Conservation (phyloP, 2,113 vertebrate species). For the Andinoacara biseriatus region DNA sequence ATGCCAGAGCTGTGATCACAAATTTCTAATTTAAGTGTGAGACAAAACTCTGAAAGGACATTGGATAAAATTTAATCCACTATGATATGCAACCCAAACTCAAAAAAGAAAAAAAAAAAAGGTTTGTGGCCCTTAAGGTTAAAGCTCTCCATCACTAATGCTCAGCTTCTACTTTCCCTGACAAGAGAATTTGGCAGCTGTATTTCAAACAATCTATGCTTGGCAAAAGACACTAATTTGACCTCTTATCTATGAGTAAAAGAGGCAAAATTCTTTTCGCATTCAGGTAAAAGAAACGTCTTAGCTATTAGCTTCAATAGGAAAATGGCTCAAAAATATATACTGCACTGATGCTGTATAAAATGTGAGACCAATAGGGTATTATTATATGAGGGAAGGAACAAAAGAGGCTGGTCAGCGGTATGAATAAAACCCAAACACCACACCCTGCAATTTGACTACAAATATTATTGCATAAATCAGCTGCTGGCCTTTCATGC, state of each 20-base stretch:
- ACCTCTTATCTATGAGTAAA: conserved; percentile 53
- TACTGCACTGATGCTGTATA: background rate
- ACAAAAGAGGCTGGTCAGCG: conserved; percentile 18
- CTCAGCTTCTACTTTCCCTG: conserved; percentile 50
- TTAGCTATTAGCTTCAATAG: conserved; percentile 7
- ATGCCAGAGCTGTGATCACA: conserved; percentile 40
- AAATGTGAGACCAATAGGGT: background rate
- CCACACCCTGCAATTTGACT: conserved; percentile 53
- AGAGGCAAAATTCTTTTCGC: conserved; percentile 44
- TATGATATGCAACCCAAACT: conserved; percentile 50
- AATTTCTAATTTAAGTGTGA: conserved; percentile 57
- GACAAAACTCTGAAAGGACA: conserved; percentile 44
- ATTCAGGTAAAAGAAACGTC: conserved; percentile 5
- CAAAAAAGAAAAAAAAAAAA: conserved; percentile 9
- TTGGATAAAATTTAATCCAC: conserved; percentile 46
- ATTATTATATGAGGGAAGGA: conserved; percentile 1
- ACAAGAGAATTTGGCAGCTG: conserved; percentile 64
- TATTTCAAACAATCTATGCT: conserved; percentile 30
- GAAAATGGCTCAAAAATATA: conserved; percentile 17
- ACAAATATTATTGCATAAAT: conserved; percentile 64
- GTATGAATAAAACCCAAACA: conserved; percentile 48
- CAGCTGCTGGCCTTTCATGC: conserved; percentile 51
- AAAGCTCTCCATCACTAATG: conserved; percentile 31
- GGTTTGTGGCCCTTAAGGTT: conserved; percentile 52
- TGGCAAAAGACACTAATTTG: conserved; percentile 42